A percentile compares a stretch with the other conserved stretches of the same genome.
Conservation (phyloP, 2,888 invertebrate species). For the Tholera decimalis region DNA sequence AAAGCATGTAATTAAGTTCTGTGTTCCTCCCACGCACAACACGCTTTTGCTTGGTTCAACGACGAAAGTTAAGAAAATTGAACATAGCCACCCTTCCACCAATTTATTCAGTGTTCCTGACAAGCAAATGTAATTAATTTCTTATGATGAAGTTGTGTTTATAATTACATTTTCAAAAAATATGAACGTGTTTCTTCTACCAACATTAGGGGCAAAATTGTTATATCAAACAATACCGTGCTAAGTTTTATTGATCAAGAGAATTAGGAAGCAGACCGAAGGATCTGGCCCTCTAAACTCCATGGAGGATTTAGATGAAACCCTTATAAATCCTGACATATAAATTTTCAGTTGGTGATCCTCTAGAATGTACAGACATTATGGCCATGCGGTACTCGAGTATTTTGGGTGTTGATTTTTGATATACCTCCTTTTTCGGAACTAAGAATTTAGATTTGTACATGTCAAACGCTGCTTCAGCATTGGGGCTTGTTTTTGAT, state of each 20-base stretch:
- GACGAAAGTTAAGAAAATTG: too few species aligned
- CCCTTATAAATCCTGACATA: conserved; percentile 29
- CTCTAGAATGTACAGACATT: not conserved
- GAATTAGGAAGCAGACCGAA: conserved; percentile 26
- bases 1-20: too few species aligned
- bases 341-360: not conserved
- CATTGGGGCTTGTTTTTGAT: too few species aligned
- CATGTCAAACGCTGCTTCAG: not conserved
- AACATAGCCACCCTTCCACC: too few species aligned
- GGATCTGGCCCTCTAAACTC: conserved; percentile 22
- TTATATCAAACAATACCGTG: conserved; percentile 23
- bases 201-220: not conserved
- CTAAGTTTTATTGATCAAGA: conserved; percentile 43
- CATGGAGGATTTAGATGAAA: conserved; percentile 32
- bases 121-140: too few species aligned
- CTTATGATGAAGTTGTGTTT: too few species aligned
- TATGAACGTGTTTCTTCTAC: too few species aligned
- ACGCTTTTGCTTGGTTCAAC: too few species aligned
- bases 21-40: too few species aligned
- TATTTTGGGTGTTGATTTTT: not conserved
- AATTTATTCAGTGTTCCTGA: too few species aligned
- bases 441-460: not conserved
- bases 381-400: not conserved
- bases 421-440: not conserved
- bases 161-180: too few species aligned